Evolutionary conservation across 2,113 vertebrate genomes (phyloP).

Genomic region (Ageneiosus marmoratus): DNA sequence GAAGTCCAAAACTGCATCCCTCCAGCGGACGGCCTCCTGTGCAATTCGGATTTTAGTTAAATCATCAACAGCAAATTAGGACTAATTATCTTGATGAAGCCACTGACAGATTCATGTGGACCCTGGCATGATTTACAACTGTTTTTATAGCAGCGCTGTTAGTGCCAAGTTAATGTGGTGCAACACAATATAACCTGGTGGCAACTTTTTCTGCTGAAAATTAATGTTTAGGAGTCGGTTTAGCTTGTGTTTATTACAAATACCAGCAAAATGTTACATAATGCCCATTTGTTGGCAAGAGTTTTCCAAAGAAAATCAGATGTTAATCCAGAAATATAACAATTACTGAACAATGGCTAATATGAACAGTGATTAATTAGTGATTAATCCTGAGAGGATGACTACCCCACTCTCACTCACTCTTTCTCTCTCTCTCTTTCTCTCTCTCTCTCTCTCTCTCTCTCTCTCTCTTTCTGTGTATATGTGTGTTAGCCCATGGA

Average conservation of each 20-base stretch:
- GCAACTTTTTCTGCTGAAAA: slow-evolving; percentile 14
- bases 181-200: slow-evolving; percentile 45
- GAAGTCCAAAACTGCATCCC: slow-evolving; percentile 55
- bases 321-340: background rate
- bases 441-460: background rate
- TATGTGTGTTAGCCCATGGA: slow-evolving; percentile 36
- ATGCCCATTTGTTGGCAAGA: background rate
- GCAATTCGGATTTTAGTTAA: slow-evolving; percentile 66
- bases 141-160: slow-evolving; percentile 59
- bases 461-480: background rate
- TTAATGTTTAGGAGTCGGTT: background rate
- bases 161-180: slow-evolving; percentile 44
- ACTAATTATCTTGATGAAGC: slow-evolving; percentile 70
- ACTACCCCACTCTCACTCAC: no score
- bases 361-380: slow-evolving; percentile 5
- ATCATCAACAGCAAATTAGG: slow-evolving; percentile 71
- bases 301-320: background rate
- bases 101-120: slow-evolving; percentile 67
- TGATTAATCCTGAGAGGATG: slow-evolving; percentile 8
- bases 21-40: background rate
- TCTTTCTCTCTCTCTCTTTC: background rate
- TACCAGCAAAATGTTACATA: slow-evolving; percentile 6
- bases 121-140: slow-evolving; percentile 61
- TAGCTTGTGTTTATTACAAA: slow-evolving; percentile 6
- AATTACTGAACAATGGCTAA: slow-evolving; percentile 9